Evolutionary conservation across 2,113 vertebrate species (phyloP), one percentile per base, ranked within the genome.

Genomic region (Pollachius pollachius): DNA sequence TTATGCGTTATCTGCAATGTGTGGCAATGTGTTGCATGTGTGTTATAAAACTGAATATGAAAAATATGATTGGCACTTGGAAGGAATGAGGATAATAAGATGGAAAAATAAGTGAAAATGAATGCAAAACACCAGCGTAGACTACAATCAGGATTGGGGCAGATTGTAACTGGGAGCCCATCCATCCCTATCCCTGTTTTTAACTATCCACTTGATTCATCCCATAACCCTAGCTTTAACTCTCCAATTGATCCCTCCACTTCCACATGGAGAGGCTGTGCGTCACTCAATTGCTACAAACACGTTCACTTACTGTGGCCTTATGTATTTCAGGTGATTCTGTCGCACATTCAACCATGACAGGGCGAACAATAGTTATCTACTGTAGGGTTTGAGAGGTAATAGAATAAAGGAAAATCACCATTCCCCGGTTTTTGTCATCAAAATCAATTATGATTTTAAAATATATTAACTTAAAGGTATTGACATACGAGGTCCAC

Each of bases 11-110:
- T 48, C 11, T 13, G 12, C 41, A 48, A 48, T 48, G 37, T 41
- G 37, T 41, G 6, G 1, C 37, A 41, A 41, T 41, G 41, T 48
- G 41, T 48, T 48, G 41, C 41, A 48, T 48, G 41, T 48, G 41
- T 48, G 41, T 7, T 2, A 48, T 48, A 9, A 48, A 13, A 48
- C 41, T 8, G 41, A 48, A 48, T 12, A 9, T 0, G 41, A 9
- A 48, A 48, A 48, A 48, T 12, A 66, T 78, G 81, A 82, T 74
- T 81, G 79, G 65, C 78, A 76, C 70, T 11, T 25, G 62, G 73
- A 76, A 74, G 78, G 67, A 65, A 66, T 70, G 19, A 25, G 48
- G 16, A 68, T 54, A 78, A 18, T 19, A 70, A 68, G 64, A 70
- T 68, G 61, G 56, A 4, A 81, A 64, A 61, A 65, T 41, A 16